Evolutionary conservation across 2,888 invertebrate species (phyloP), one percentile per base, ranked within the genome.

Genomic region (Pollenia griseotomentosa): DNA sequence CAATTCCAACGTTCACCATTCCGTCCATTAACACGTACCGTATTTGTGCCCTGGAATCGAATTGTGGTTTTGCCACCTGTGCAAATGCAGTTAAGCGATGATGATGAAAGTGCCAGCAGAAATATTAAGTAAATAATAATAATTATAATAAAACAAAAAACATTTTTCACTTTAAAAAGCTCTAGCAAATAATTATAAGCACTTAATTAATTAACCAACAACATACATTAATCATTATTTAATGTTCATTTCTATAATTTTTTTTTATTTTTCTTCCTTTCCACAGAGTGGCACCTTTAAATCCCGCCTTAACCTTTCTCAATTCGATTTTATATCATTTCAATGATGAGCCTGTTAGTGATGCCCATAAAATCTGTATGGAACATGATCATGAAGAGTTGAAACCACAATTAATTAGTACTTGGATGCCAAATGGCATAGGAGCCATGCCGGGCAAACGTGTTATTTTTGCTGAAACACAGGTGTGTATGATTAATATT

Each of bases 1-100:
- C 98, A 98, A 94, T 99, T 99, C 94, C 98, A 98, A 93, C 95
- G 99, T 85, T 97, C 97, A 81, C 99, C 99, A 42, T 99, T 98
- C 95, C 96, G 96, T 92, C 97, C 97, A 0, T 94, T 97, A 84
- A 96, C 97, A 88, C 96, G 96, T 92, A 98, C 98, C 4, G 97
- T 99, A 85, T 98, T 97, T 94, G 98, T 98, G 86, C 99, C 99
- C 23, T 99, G 99, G 98, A 99, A 99, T 94, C 97, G 94, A 90
- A 99, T 99, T 90, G 98, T 99, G 71, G 98, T 98, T 57, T 94
- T 98, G 89, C 97, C 97, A 9, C 97, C 97, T 12, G 96, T 98
- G 57, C 96, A 97, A 91, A 97, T 98, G 97, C 96, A 96, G 93
- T 95, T 97, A 65, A 96, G 96, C 91, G 97, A 97, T 90, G 97